Base-by-base conservation (phyloP, 2,113 vertebrate genomes). In the Spermophilus dauricus region DNA sequence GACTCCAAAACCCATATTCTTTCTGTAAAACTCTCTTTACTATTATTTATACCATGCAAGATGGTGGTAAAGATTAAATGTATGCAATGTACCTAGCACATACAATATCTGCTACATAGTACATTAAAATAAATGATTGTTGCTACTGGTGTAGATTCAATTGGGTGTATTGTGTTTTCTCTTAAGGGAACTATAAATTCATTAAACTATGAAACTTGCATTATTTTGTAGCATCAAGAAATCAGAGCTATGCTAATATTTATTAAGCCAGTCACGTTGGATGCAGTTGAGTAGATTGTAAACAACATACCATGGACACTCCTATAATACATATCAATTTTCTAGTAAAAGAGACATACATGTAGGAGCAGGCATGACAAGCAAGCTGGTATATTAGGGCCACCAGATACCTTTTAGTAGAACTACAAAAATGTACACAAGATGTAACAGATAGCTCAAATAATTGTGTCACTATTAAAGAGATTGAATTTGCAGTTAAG, bases 241-340 rank as follows among this genome's bases (percentile, higher is more conserved):
- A 56, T 20, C 48, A 48, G 61, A 89, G 92, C 89, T 82, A 86
- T 82, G 80, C 81, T 92, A 76, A 92, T 48, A 86, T 80, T 94
- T 85, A 86, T 18, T 39, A 67, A 69, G 22, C 56, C 34, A 82
- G 63, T 65, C n/a, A 53, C 26, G 1, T 30, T 56, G 42, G 30
- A 28, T 56, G 9, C 13, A 76, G 18, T 7, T 56, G 58, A 89
- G 30, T 58, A 26, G 83, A 89, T 85, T 85, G 34, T 51, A 93
- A 86, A 58, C 67, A 86, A 37, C 42, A 58, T 72, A 32, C 10
- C 16, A 22, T 6, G 16, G 26, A 65, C 30, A 39, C 30, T 30
- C 8, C 24, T 14, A 30, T 24, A 82, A 70, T 24, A 9, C 20
- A 73, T 34, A 63, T 24, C 30, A 56, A 37, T 65, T 77, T 77